phyloP scores from a whole-genome alignment of 2,888 invertebrate species.

The Conchocele bisecta region DNA sequence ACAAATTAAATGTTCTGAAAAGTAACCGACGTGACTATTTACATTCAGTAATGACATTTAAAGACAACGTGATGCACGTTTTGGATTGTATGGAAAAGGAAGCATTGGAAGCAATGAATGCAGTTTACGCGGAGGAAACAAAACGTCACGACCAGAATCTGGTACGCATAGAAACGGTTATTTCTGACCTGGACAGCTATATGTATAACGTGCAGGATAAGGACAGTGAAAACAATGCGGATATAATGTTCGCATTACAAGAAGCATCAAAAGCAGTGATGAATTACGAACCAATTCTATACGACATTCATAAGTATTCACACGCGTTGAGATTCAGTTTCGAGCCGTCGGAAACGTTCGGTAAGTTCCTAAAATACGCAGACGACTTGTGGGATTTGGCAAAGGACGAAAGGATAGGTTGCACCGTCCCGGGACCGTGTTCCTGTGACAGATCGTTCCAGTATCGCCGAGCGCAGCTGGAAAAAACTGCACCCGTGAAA shows the following conservation, averaged over 20 bases:
- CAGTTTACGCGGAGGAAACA: constrained; percentile 22
- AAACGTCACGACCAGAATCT: constrained; percentile 34
- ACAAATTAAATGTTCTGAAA: constrained; percentile 16
- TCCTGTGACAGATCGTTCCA: constrained; percentile 45
- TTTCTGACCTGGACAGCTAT: constrained; percentile 24
- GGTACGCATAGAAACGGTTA: constrained; percentile 21
- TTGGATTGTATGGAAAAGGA: constrained; percentile 50
- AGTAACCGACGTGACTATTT: constrained; percentile 32
- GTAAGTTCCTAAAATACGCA: constrained; percentile 1
- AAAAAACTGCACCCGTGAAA: constrained; percentile 41
- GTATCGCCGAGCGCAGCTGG: constrained; percentile 33
- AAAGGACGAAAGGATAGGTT: constrained; percentile 20
- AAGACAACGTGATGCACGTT: constrained; percentile 32
- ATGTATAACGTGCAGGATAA: constrained; percentile 17
- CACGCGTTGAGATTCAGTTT: constrained; percentile 34
- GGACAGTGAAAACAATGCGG: constrained; percentile 8
- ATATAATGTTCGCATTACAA: constrained; percentile 34
- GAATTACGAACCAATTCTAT: neutral
- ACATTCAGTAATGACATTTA: constrained; percentile 42
- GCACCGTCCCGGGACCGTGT: constrained; percentile 40
- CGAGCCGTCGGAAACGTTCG: constrained; percentile 20
- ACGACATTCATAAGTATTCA: constrained; percentile 10
- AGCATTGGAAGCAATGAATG: constrained; percentile 47
- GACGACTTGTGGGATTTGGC: constrained; percentile 33
- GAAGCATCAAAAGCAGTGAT: constrained; percentile 22